Conservation (phyloP, 2,797 vertebrate genomes). For the Denticeps clupeoides region DNA sequence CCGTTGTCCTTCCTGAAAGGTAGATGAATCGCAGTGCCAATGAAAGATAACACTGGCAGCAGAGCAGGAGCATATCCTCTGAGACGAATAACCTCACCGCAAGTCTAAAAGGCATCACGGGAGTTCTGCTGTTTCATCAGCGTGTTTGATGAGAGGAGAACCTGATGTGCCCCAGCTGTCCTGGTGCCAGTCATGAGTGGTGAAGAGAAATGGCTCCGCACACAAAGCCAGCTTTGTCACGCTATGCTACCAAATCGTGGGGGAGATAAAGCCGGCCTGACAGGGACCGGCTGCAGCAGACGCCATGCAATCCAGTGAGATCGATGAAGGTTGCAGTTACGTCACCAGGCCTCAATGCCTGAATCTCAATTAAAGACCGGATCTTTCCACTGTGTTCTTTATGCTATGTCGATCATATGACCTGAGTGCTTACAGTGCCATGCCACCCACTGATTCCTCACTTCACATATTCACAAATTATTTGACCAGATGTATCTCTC, state of each 20-base stretch:
- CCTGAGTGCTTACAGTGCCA: too few species aligned
- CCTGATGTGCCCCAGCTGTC: conserved; percentile 31
- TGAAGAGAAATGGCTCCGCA: conserved; percentile 12
- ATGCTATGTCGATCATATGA: too few species aligned
- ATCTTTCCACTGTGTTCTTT: too few species aligned
- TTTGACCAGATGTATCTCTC: too few species aligned
- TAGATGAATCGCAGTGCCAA: background rate
- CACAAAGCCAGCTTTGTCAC: conserved; percentile 3
- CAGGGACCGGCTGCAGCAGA: too few species aligned
- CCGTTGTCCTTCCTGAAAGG: background rate
- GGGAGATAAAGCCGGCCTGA: background rate
- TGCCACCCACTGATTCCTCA: too few species aligned
- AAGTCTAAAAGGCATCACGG: conserved; percentile 26
- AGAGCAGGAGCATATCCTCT: too few species aligned
- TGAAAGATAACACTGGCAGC: conserved; percentile 4
- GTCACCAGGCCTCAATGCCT: too few species aligned
- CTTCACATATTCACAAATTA: too few species aligned
- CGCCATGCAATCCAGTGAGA: too few species aligned
- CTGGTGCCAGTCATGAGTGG: conserved; percentile 8
- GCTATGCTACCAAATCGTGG: background rate
- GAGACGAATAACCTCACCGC: conserved; percentile 12
- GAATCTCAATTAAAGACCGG: too few species aligned
- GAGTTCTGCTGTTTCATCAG: conserved; percentile 20
- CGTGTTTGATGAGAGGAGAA: conserved; percentile 28
- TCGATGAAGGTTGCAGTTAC: too few species aligned